A percentile compares a stretch with the other conserved stretches of the same genome.
Conservation (phyloP, 2,113 vertebrate genomes). For the Anthoscopus minutus region DNA sequence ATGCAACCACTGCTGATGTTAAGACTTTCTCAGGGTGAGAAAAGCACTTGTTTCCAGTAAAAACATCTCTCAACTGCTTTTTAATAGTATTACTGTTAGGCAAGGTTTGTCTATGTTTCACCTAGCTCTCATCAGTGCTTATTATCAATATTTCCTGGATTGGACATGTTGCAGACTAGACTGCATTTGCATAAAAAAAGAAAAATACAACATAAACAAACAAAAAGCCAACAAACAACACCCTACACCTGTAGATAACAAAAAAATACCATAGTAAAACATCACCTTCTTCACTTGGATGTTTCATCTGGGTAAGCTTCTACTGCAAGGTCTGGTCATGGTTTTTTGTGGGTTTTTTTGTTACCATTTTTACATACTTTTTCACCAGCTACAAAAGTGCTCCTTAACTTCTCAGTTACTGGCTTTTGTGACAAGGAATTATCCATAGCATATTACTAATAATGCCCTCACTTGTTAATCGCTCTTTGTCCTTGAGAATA, state of each 20-base stretch:
- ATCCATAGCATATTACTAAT: not conserved
- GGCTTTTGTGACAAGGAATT: not conserved
- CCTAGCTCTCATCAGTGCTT: not conserved
- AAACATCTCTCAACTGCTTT: not conserved
- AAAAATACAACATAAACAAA: not conserved
- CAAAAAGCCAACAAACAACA: not conserved
- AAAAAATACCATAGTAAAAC: not conserved
- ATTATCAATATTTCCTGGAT: not conserved
- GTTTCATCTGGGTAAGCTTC: not conserved
- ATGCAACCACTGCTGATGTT: not conserved
- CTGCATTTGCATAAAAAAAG: not conserved
- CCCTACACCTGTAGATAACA: accelerated
- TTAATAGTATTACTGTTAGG: not conserved
- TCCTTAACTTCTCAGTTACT: not conserved
- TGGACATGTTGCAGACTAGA: not conserved
- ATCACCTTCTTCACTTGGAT: not conserved
- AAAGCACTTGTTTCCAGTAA: not conserved
- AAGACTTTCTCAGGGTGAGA: not conserved
- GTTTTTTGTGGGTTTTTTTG: not conserved
- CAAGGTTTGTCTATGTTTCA: not conserved
- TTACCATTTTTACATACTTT: not conserved
- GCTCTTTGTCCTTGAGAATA: not conserved
- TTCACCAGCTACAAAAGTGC: not conserved
- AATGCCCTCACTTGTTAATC: not conserved
- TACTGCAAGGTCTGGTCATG: not conserved